phyloP scores from a whole-genome alignment of 2,888 invertebrate genomes.

The Agonopterix subpropinquella region DNA sequence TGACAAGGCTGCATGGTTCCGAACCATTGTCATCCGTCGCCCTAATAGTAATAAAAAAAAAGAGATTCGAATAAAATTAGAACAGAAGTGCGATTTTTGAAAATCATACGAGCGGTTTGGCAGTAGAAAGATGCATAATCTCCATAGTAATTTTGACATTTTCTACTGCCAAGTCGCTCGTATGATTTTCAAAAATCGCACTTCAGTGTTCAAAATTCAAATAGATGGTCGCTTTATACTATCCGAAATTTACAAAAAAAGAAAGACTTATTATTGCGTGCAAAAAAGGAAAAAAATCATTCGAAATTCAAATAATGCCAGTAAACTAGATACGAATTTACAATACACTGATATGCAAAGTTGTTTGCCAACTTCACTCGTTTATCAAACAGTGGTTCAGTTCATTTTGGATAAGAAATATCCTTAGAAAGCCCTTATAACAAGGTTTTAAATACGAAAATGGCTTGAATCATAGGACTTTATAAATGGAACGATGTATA shows the following conservation, averaged over 20 bases:
- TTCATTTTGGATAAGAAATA: not conserved
- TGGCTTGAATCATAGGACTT: not conserved
- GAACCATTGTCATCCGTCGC: not conserved
- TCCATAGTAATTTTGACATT: no score
- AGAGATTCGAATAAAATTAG: no score
- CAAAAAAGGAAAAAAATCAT: not conserved
- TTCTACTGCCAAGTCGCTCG: no score
- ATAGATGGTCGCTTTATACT: not conserved
- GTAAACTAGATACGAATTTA: conserved; percentile 1
- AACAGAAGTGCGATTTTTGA: no score
- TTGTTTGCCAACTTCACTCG: conserved; percentile 23
- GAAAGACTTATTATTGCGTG: not conserved
- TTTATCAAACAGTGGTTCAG: conserved; percentile 19
- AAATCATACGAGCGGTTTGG: no score
- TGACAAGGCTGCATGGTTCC: not conserved
- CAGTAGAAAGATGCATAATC: no score
- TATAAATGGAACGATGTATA: not conserved
- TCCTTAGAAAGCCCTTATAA: conserved; percentile 9
- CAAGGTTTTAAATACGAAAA: not conserved
- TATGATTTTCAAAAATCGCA: no score
- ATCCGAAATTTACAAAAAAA: not conserved
- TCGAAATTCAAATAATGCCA: not conserved
- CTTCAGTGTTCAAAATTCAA: no score
- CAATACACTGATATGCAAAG: conserved; percentile 30
- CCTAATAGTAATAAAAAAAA: not conserved